Base-by-base conservation (phyloP, 2,888 invertebrate species). In the Heliconius hortense region DNA sequence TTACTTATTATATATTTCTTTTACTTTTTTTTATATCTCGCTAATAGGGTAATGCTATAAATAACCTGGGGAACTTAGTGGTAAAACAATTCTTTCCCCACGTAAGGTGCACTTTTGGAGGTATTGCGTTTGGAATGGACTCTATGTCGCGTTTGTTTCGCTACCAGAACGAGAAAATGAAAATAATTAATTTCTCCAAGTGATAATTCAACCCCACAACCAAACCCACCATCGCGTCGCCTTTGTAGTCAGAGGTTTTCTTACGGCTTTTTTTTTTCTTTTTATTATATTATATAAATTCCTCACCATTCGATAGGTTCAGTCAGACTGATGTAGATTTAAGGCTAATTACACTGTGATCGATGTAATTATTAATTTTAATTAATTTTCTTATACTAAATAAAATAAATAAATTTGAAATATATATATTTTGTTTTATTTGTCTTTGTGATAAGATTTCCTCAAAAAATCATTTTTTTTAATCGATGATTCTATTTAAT, bases 271-370 rank as follows among this genome's bases (percentile, higher is more conserved):
- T 26, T 60, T 24, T 18, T 56, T 35, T 18, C 26, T 28, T 26
- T 43, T 10, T 73, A 48, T 28, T 26, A 18, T 73, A 48, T 28
- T 26, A 18, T 53, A 31, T 64, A 75, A 79, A 62, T 39, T 82
- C 87, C 92, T 91, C 91, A 90, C 92, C 92, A 92, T 92, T 92
- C 91, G 92, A 92, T 90, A 85, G 85, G 82, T 87, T 84, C 84
- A 82, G 84, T 86, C 90, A 92, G 92, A 91, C 92, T 92, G 92
- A 91, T 86, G 78, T 91, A 91, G 86, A 35, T 81, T 7, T 81
- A 78, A 75, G 76, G 31, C 62, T 76, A 73, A 68, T 68, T 39
- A 24, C 59, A 73, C 31, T 69, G 69, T 76, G 43, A 63, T 60
- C 26, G 43, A 70, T 75, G 39, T 62, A 59, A 60, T 53, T 64